These are phyloP conservation scores for Xerus inauris DNA, from an alignment of 2,113 vertebrate species.

Conservation along the genomic window DNA sequence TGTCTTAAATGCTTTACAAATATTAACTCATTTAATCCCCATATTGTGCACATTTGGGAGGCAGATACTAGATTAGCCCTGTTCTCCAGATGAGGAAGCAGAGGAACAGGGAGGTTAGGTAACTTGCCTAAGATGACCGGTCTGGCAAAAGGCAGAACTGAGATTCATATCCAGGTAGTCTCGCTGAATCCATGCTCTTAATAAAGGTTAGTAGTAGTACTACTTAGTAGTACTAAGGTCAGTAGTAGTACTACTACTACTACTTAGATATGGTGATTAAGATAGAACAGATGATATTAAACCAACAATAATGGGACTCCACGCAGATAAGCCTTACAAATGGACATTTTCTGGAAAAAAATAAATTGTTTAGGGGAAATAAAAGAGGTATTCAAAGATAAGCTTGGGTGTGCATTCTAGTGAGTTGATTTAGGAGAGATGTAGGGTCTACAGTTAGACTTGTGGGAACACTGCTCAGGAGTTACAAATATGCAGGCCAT, in stretches of 20 bases:
- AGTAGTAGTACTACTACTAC: too few species aligned
- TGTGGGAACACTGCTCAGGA: neutral
- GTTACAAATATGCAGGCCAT: neutral
- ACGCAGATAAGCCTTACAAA: neutral
- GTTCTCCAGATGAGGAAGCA: neutral
- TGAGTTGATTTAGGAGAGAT: neutral
- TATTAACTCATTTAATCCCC: neutral
- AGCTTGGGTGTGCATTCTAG: neutral
- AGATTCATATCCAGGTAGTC: neutral
- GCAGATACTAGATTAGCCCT: neutral
- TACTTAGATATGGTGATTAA: neutral
- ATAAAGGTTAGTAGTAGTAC: neutral
- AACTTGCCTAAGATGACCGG: neutral
- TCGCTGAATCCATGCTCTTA: neutral
- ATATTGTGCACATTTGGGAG: neutral
- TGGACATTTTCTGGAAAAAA: neutral
- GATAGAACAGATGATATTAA: neutral
- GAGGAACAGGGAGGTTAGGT: neutral
- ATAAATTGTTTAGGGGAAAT: neutral
- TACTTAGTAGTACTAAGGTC: neutral
- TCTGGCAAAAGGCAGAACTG: neutral
- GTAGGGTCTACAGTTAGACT: neutral
- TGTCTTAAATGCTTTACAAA: neutral
- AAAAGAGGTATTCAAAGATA: neutral
- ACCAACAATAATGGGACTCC: neutral